These are phyloP conservation scores for Trachelus tabidus DNA, from an alignment of 2,888 invertebrate species.

Conservation along the genomic window DNA sequence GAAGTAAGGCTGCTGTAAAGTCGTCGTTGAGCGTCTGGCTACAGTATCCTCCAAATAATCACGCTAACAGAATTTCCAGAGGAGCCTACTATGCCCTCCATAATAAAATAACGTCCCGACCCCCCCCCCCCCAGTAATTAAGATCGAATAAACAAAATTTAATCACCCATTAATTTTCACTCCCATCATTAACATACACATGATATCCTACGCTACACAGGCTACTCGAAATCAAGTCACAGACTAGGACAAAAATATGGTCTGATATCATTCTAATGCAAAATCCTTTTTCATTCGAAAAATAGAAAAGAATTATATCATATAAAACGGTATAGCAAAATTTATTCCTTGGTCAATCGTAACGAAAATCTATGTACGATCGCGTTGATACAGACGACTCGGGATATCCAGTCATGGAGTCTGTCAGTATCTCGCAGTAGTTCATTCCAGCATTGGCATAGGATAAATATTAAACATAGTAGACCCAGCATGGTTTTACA, in stretches of 20 bases:
- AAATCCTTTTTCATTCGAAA: background rate
- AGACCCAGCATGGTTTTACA: background rate
- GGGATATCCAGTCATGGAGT: background rate
- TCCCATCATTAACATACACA: background rate
- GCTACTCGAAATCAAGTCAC: no score
- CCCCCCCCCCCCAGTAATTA: background rate
- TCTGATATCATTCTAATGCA: no score
- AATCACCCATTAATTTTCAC: background rate
- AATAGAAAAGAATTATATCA: background rate
- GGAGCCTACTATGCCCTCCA: background rate
- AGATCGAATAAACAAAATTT: background rate
- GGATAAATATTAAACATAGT: background rate
- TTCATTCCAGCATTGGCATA: background rate
- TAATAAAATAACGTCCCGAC: background rate
- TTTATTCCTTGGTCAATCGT: background rate
- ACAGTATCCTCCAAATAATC: background rate
- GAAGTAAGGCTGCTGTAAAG: constrained; percentile 29
- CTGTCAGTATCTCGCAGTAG: background rate
- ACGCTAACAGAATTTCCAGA: background rate
- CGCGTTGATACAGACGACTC: background rate
- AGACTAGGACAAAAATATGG: no score
- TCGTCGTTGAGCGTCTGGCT: constrained; percentile 32
- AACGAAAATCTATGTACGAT: background rate
- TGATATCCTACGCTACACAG: no score
- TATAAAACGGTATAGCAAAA: no score